These are phyloP conservation scores for Bombus haemorrhoidalis DNA, from an alignment of 1,140 invertebrate genomes.

Conservation along the genomic window DNA sequence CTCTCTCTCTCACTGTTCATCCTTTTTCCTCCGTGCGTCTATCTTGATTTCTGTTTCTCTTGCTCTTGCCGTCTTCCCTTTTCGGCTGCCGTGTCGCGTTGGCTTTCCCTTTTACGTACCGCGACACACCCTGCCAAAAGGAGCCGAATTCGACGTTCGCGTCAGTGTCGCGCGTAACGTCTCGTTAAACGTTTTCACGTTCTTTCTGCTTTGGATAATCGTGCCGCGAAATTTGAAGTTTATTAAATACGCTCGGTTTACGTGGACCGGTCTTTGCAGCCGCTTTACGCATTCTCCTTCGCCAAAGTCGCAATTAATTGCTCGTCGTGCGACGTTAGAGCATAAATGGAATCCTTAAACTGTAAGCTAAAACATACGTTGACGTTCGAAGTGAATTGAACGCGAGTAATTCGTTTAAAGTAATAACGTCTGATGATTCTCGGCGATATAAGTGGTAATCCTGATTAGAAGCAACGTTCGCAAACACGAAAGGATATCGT, in stretches of 20 bases:
- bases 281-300: too few species aligned
- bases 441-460: background rate
- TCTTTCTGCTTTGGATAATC: slow-evolving; percentile 16
- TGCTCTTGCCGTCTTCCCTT: slow-evolving; percentile 14
- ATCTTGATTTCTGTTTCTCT: slow-evolving; percentile 46
- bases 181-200: slow-evolving; percentile 24
- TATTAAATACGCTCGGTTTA: background rate
- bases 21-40: slow-evolving; percentile 39
- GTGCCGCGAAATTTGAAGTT: background rate
- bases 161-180: background rate
- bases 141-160: background rate
- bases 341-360: too few species aligned
- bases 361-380: too few species aligned
- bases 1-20: background rate
- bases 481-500: background rate
- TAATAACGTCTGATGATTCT: background rate
- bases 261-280: background rate
- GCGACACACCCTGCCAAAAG: slow-evolving; percentile 11
- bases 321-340: too few species aligned
- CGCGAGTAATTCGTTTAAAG: background rate
- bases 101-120: slow-evolving; percentile 33
- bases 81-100: slow-evolving; percentile 27
- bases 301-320: too few species aligned
- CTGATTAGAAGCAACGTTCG: background rate
- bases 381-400: background rate